Conservation (phyloP, 2,888 invertebrate genomes). For the Euplagia quadripunctaria region DNA sequence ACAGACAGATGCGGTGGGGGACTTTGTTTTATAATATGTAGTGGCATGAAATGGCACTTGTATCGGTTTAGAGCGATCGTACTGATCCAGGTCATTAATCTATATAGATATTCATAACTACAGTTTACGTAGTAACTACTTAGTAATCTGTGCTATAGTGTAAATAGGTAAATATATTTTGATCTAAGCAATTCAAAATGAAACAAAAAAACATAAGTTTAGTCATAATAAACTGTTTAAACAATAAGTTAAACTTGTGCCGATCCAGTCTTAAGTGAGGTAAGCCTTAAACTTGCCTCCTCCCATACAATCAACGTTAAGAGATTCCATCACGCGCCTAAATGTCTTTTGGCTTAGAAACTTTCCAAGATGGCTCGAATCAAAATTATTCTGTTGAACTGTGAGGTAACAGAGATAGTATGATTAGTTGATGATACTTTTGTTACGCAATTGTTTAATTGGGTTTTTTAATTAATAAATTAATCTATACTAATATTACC, state of each 20-base stretch:
- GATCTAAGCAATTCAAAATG: background rate
- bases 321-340: slow-evolving; percentile 32
- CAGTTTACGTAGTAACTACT: too few relatives aligned
- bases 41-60: too few relatives aligned
- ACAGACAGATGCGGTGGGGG: too few relatives aligned
- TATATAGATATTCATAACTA: too few relatives aligned
- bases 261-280: slow-evolving; percentile 30
- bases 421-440: slow-evolving; percentile 19
- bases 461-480: too few relatives aligned
- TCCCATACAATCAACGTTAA: slow-evolving; percentile 36
- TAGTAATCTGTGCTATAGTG: too few relatives aligned
- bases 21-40: too few relatives aligned
- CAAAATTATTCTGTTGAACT: slow-evolving; percentile 32
- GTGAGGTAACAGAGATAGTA: slow-evolving; percentile 35
- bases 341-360: slow-evolving; percentile 30
- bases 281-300: slow-evolving; percentile 37
- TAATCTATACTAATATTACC: too few relatives aligned
- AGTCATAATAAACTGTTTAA: background rate
- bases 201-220: slow-evolving; percentile 1
- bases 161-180: too few relatives aligned
- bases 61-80: too few relatives aligned
- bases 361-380: slow-evolving; percentile 26
- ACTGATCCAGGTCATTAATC: too few relatives aligned
- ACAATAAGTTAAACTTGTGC: slow-evolving; percentile 6
- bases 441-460: background rate